phyloP scores from a whole-genome alignment of 2,113 vertebrate species.

The Nothoprocta pentlandii region DNA sequence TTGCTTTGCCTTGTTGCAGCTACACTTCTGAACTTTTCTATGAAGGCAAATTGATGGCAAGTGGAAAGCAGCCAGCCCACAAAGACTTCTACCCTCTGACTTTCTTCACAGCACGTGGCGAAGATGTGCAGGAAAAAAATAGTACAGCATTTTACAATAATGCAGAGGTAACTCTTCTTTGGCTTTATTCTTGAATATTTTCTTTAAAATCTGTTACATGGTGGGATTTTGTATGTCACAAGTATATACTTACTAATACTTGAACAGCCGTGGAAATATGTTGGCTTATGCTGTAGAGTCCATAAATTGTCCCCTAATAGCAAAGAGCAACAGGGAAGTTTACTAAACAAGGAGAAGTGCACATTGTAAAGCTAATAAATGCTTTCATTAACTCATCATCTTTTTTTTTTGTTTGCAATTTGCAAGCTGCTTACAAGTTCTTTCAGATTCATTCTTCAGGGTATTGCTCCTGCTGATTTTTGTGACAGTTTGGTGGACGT shows the following conservation, averaged over 20 bases:
- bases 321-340: background rate
- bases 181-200: conserved; percentile 23
- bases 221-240: background rate
- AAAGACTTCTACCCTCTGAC: conserved; percentile 99
- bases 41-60: conserved; percentile 98
- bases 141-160: conserved; percentile 99
- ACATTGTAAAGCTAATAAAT: conserved; percentile 31
- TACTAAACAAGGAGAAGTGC: background rate
- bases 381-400: conserved; percentile 17
- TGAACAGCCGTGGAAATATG: background rate
- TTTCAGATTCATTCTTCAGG: conserved; percentile 37
- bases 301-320: background rate
- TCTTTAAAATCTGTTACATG: background rate
- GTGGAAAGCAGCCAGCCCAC: conserved; percentile 97
- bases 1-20: conserved; percentile 78
- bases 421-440: background rate
- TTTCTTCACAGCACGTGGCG: conserved; percentile 97
- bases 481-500: conserved; percentile 46
- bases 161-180: conserved; percentile 87
- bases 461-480: conserved; percentile 51
- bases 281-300: background rate
- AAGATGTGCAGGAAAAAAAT: conserved; percentile 99
- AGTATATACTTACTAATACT: background rate
- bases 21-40: conserved; percentile 99
- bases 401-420: conserved; percentile 13